These are phyloP conservation scores for Argya squamiceps DNA, from an alignment of 2,797 vertebrate species.

Conservation along the genomic window DNA sequence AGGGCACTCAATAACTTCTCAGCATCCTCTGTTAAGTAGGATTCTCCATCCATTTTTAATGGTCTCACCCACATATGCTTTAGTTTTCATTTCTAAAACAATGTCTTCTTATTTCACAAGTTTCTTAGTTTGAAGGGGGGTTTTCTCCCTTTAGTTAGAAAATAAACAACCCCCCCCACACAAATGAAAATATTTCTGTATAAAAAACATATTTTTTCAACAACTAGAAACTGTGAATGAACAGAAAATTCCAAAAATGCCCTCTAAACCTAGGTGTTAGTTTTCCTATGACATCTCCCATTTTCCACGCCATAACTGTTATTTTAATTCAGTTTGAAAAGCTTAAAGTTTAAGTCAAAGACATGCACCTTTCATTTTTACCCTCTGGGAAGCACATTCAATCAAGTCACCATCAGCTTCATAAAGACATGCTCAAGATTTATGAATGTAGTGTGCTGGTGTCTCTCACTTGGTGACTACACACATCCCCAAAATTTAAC, in stretches of 20 bases:
- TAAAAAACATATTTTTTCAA: neutral
- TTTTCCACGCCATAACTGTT: neutral
- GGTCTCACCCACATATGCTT: neutral
- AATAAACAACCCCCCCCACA: neutral
- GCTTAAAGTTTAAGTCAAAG: neutral
- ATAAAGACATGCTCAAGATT: neutral
- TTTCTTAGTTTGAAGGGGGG: fast-evolving
- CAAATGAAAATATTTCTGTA: neutral
- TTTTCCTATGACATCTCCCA: neutral
- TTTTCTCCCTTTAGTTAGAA: neutral
- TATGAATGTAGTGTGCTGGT: neutral
- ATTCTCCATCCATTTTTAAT: neutral
- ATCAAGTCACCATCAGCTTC: neutral
- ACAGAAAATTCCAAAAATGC: neutral
- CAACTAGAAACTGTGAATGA: neutral
- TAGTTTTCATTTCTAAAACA: neutral
- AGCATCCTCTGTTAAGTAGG: neutral
- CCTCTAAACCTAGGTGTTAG: fast-evolving
- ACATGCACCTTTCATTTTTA: neutral
- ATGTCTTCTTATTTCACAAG: neutral
- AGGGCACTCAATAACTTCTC: neutral
- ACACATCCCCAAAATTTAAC: neutral
- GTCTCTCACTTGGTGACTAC: neutral
- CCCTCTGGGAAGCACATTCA: neutral
- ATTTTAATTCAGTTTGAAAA: neutral